Percentiles rank a stretch among this genome's conserved stretches.
phyloP scores from a whole-genome alignment of 2,797 vertebrate genomes.

The Mallotus villosus region DNA sequence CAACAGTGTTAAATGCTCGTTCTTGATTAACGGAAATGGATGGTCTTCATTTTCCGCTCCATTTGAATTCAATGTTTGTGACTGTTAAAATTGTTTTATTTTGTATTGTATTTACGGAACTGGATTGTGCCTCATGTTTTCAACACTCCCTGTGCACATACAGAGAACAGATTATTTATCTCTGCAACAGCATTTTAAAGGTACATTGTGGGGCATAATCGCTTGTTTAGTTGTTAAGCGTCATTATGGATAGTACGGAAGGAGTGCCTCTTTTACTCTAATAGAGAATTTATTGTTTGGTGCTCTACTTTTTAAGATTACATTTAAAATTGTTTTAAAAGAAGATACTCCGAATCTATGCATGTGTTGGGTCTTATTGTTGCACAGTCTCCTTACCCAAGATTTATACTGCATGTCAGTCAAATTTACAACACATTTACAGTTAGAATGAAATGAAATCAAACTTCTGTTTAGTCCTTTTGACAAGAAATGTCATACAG shows the following conservation, averaged over 20 bases:
- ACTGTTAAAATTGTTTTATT: constrained; percentile 41
- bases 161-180: constrained; percentile 67
- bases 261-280: constrained; percentile 72
- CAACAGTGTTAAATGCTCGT: constrained; percentile 52
- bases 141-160: constrained; percentile 64
- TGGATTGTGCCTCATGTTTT: constrained; percentile 72
- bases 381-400: too few species aligned
- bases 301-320: constrained; percentile 76
- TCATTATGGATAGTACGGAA: constrained; percentile 61
- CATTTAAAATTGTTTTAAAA: constrained; percentile 71
- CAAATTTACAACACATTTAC: background rate
- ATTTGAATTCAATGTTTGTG: constrained; percentile 62
- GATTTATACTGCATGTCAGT: background rate
- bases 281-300: constrained; percentile 72
- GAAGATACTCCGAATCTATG: constrained; percentile 64
- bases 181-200: constrained; percentile 58
- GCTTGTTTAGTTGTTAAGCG: constrained; percentile 64
- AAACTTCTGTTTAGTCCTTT: constrained; percentile 49
- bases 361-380: constrained; percentile 58
- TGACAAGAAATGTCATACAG: constrained; percentile 10
- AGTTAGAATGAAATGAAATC: background rate
- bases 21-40: constrained; percentile 62
- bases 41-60: constrained; percentile 59
- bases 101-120: constrained; percentile 63
- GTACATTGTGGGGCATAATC: constrained; percentile 63